Evolutionary conservation across 2,888 invertebrate genomes (phyloP), one percentile per base, ranked within the genome.

Genomic region (Drosophila mulleri): DNA sequence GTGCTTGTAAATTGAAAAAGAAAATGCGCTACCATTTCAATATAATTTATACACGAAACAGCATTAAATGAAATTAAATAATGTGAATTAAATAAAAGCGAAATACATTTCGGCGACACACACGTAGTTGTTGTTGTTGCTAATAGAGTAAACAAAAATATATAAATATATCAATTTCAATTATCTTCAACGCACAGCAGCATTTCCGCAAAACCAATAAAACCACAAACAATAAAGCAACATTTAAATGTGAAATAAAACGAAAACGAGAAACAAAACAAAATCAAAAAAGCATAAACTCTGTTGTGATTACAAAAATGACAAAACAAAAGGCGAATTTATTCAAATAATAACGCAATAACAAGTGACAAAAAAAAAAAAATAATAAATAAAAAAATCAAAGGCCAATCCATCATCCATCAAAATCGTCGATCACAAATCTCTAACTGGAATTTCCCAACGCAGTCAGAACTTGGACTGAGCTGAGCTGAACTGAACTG

Each of bases 171-270:
- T 14, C 18, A 32, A 50, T 50, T 50, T 35, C 18, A 66, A 72
- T 74, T 59, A 57, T 63, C 59, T 67, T 56, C 42, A 80, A 80
- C 72, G 63, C 78, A 67, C 82, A 89, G 85, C 88, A 86, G 85
- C 90, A 87, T 90, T 90, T 81, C 82, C 89, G 85, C 90, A 90
- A 82, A 72, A 50, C 53, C 56, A 75, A 84, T 70, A 66, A 70
- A 54, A 42, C 32, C 32, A 72, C 72, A 61, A 77, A 78, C 79
- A 65, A 72, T 63, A 63, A 26, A 35, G 64, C 65, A 52, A 45
- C 45, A 48, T 53, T 8, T 16, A 63, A 73, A 70, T 50, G 52
- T 53, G 65, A 62, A 53, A 26, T 26, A 26, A 20, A 52, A 29
- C n/a, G 29, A 29, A 29, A 8, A 29, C 29, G 29, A 29, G 2